Evolutionary conservation across 1,140 invertebrate species (phyloP), one percentile per base, ranked within the genome.

Genomic region (Cylas formicarius): DNA sequence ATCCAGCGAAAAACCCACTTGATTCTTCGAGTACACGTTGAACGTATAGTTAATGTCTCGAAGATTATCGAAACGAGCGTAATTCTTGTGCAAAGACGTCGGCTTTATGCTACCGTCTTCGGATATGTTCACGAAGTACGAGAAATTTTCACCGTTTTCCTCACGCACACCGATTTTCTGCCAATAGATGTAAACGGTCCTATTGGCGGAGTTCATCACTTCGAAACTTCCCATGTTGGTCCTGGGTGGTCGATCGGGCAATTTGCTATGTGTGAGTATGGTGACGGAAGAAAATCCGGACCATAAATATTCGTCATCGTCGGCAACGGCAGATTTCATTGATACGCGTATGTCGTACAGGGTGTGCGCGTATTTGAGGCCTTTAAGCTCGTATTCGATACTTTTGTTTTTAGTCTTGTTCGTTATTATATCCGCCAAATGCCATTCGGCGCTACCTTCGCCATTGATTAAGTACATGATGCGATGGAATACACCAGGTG

Each of bases 111-210:
- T 21, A 3, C 65, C 65, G 48, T 65, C 64, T 38, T 70, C 70
- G 37, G 69, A 57, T 0, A 69, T 60, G 14, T 54, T 36, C 23
- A 63, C 50, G 19, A 67, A 53, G 50, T 71, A 74, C 13, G 50
- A 63, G 54, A 77, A 77, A 37, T 72, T 65, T 14, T 72, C 65
- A 4, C 76, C 77, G 56, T 78, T 78, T 33, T 80, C 70, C 44
- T 78, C 67, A 54, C 73, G 72, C 6, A 67, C 62, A 16, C 74
- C 71, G 33, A 85, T 72, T 38, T 75, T 68, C 58, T 80, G 76
- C 81, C 82, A 85, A 60, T 83, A 84, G 13, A 84, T 63, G 62
- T 74, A 77, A 17, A 82, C 65, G 32, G 77, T 71, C 35, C 75
- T 61, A 39, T 58, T 61, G 5, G 57, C 39, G 66, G 67, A 35